Evolutionary conservation across 2,797 vertebrate species (phyloP), one percentile per base, ranked within the genome.

Genomic region (Botia almorhae): DNA sequence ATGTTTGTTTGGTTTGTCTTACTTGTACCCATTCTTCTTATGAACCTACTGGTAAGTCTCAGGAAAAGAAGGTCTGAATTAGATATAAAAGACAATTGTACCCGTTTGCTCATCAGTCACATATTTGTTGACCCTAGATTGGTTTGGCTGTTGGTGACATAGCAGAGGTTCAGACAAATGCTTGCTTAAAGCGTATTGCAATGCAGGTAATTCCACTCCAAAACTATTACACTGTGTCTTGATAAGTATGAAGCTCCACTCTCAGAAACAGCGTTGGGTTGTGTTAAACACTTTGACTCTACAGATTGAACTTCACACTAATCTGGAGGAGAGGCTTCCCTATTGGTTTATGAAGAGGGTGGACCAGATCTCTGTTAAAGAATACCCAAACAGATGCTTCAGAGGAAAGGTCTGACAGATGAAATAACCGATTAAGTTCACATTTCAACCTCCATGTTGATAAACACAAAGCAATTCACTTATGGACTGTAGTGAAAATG

Each of bases 131-230:
- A 23, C 39, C 64, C 53, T 64, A 96, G 95, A 96, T 96, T 86
- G 96, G 95, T 85, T 88, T 96, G 90, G 95, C 95, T 64, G 96
- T 96, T 76, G 95, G 95, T 8, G 96, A 96, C 86, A 96, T 96
- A 0, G 95, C 96, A 19, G 94, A 96, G 86, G 93, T 96, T 39
- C 95, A 96, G 85, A 95, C 93, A 82, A 95, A 95, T 0, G 96
- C 95, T 3, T 90, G 92, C 13, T 80, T 96, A 50, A 96, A 96
- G 91, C 94, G 95, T 83, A 96, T 95, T 82, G 94, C 94, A 78
- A 96, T 96, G 95, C 96, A 96, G 93, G 96, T 94, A 67, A 33
- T 21, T 74, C 4, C 51, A 26, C 14, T 2, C 39, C 8, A 36
- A 36, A 65, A n/a, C n/a, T 51, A 19, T 43, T 13, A 63, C 39